A percentile compares a stretch with the other conserved stretches of the same genome.
These are phyloP conservation scores for Philypnodon macrostomus DNA, from an alignment of 2,797 vertebrate species.

Conservation along the genomic window DNA sequence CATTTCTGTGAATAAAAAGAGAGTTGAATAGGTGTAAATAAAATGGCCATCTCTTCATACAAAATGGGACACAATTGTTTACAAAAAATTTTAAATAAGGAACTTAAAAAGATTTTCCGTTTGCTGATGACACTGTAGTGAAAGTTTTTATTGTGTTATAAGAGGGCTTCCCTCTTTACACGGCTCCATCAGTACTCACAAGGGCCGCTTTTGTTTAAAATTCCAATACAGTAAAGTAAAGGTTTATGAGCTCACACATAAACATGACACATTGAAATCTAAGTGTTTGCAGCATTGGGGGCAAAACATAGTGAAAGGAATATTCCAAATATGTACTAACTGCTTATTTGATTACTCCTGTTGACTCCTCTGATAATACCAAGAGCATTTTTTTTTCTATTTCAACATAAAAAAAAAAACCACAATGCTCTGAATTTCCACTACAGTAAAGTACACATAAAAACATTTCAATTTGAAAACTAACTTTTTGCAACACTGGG, in stretches of 20 bases:
- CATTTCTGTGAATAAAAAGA: too few relatives aligned
- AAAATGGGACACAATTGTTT: too few relatives aligned
- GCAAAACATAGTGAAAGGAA: neutral
- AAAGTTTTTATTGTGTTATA: neutral
- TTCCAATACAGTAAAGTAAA: conserved; percentile 9
- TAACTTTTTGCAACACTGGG: too few relatives aligned
- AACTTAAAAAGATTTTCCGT: conserved; percentile 16
- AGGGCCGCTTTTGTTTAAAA: conserved; percentile 19
- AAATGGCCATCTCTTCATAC: too few relatives aligned
- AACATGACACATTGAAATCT: conserved; percentile 8
- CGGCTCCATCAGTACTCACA: neutral
- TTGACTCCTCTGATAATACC: neutral
- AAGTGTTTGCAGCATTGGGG: conserved; percentile 9
- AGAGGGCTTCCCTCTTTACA: neutral
- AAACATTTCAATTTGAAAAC: too few relatives aligned
- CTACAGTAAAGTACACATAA: too few relatives aligned
- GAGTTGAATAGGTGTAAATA: too few relatives aligned
- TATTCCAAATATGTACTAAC: neutral
- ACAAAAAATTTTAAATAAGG: conserved; percentile 8
- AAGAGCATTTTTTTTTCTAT: too few relatives aligned
- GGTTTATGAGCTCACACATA: conserved; percentile 2
- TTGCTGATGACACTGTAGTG: conserved; percentile 15
- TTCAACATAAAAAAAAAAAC: too few relatives aligned
- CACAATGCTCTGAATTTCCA: too few relatives aligned
- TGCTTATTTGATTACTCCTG: neutral